Evolutionary conservation across 2,113 vertebrate genomes (phyloP), one percentile per base, ranked within the genome.

Genomic region (Cranoglanis bouderius): DNA sequence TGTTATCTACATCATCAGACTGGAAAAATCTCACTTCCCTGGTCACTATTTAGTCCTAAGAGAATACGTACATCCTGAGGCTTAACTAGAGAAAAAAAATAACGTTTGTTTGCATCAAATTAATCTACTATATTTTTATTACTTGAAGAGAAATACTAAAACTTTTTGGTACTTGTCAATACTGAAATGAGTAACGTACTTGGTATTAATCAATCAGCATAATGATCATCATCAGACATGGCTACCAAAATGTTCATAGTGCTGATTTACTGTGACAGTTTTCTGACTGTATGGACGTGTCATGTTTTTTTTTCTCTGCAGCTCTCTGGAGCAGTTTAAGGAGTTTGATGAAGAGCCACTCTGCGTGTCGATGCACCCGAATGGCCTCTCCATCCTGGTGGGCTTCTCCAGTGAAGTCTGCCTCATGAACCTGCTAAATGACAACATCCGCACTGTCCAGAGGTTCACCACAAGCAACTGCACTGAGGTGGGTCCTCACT

Each of bases 351-450:
- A 98, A 89, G 97, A 99, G 89, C 97, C 96, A 0, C 93, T 95
- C 89, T 93, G 97, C 1, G 86, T 99, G 61, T 95, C 97, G 78
- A 95, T 99, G 85, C 98, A 99, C 78, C 98, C 98, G 29, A 96
- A 95, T 2, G 98, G 97, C 29, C 94, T 98, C 85, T 98, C 94
- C 86, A 89, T 97, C 83, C 95, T 98, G 86, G 97, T 97, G 91
- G 98, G 98, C 21, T 99, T 99, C 93, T 94, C 97, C 88, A 96
- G 97, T 94, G 98, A 98, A 91, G 95, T 99, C 1, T 93, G 96
- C 61, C 95, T 98, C 82, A 96, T 99, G 97, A 98, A 96, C 87
- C 93, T 99, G 12, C 94, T 98, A 3, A 95, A 97, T 21, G 96
- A 98, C 83, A 97, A 97, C 90, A 96, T 99, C 87, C 92, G 94